Evolutionary conservation across 2,888 invertebrate species (phyloP).

Genomic region (Caenorhabditis imperialis): DNA sequence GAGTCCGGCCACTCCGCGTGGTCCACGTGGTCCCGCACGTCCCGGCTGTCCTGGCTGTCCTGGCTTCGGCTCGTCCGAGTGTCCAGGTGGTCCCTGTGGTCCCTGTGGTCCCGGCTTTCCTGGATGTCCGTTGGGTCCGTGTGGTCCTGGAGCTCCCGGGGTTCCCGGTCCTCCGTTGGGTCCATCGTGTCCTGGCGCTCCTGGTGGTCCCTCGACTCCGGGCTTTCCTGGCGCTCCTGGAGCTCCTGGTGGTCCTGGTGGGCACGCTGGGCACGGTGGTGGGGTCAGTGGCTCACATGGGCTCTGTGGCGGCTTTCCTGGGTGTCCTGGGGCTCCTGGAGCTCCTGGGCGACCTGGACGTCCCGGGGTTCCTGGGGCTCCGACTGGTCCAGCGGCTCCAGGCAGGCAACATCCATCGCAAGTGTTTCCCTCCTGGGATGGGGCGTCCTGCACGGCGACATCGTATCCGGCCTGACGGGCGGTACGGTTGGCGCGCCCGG

Average conservation of each 20-base stretch:
- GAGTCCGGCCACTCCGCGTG: conserved; percentile 57
- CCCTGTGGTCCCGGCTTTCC: conserved; percentile 66
- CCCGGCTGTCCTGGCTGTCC: conserved; percentile 63
- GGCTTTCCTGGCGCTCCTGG: conserved; percentile 63
- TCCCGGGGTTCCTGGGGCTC: conserved; percentile 51
- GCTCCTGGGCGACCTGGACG: conserved; percentile 58
- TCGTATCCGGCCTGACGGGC: conserved; percentile 67
- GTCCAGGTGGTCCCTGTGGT: conserved; percentile 59
- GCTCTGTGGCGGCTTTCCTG: conserved; percentile 59
- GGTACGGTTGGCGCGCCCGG: conserved; percentile 62
- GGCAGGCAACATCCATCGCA: conserved; percentile 57
- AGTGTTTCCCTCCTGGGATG: conserved; percentile 28
- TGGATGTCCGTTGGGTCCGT: conserved; percentile 67
- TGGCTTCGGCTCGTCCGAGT: conserved; percentile 49
- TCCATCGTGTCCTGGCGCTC: conserved; percentile 47
- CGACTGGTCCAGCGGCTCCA: conserved; percentile 54
- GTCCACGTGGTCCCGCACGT: conserved; percentile 59
- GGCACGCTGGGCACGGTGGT: conserved; percentile 66
- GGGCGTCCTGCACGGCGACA: conserved; percentile 40
- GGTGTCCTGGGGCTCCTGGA: conserved; percentile 64
- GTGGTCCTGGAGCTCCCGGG: conserved; percentile 60
- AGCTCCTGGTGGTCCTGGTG: conserved; percentile 60
- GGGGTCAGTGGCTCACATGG: conserved; percentile 63
- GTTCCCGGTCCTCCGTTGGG: conserved; percentile 39
- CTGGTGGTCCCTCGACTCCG: conserved; percentile 52